Conservation (phyloP, 2,888 invertebrate genomes). For the Junonia oenone region DNA sequence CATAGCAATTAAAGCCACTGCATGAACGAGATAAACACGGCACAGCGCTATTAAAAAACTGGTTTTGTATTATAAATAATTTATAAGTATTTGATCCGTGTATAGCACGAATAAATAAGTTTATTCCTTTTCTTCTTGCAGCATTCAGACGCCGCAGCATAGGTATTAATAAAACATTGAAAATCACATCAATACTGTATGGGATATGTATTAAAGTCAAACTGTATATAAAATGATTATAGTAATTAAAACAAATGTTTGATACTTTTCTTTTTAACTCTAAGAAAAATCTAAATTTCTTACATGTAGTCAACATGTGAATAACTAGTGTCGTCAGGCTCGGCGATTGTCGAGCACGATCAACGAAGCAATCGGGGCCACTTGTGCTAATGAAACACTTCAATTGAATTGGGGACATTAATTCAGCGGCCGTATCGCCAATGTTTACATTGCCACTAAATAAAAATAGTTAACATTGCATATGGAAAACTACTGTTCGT, state of each 20-base stretch:
- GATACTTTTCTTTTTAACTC: background rate
- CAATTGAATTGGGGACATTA: constrained; percentile 79
- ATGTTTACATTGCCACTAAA: constrained; percentile 57
- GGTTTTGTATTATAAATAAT: constrained; percentile 26
- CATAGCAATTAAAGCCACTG: constrained; percentile 23
- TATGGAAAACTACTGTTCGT: constrained; percentile 4
- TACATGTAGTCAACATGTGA: background rate
- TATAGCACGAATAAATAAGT: constrained; percentile 22
- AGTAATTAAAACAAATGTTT: background rate
- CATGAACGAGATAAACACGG: constrained; percentile 26
- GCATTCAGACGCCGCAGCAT: background rate
- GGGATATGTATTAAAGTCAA: too few species aligned
- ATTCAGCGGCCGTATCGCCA: constrained; percentile 56
- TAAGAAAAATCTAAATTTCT: background rate
- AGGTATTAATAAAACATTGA: background rate
- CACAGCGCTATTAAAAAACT: constrained; percentile 24
- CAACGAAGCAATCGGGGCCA: constrained; percentile 78
- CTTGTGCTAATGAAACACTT: constrained; percentile 79
- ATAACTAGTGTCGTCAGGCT: constrained; percentile 40
- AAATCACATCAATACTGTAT: background rate
- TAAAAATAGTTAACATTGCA: constrained; percentile 11
- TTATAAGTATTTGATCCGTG: constrained; percentile 24
- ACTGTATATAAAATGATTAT: too few species aligned
- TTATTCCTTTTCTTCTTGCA: constrained; percentile 22
- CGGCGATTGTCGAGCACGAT: constrained; percentile 54